Evolutionary conservation across 2,888 invertebrate genomes (phyloP).

Genomic region (Craniophora ligustri): DNA sequence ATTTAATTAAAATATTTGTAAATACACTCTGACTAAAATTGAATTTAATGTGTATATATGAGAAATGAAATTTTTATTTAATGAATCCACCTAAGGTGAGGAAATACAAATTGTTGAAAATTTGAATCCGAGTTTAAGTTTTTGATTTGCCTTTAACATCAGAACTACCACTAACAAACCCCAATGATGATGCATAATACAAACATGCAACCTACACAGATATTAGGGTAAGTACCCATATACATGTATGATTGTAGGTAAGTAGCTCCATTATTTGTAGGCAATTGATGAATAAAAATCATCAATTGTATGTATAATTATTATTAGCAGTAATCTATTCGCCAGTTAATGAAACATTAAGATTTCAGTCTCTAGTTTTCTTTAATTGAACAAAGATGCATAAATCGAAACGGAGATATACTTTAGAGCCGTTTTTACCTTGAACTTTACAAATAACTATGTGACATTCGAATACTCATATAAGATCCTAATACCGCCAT

Average conservation of each 20-base stretch:
- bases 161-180: not conserved
- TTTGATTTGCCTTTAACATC: slow-evolving; percentile 39
- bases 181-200: slow-evolving; percentile 1
- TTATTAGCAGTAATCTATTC: too few relatives aligned
- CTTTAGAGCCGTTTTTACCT: too few relatives aligned
- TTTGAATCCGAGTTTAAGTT: slow-evolving; percentile 67
- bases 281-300: too few relatives aligned
- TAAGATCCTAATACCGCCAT: slow-evolving; percentile 15
- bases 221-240: slow-evolving; percentile 4
- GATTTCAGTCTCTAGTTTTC: too few relatives aligned
- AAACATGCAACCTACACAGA: too few relatives aligned
- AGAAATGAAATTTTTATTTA: slow-evolving; percentile 86
- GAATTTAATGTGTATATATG: slow-evolving; percentile 88
- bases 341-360: too few relatives aligned
- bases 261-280: too few relatives aligned
- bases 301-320: too few relatives aligned
- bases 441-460: too few relatives aligned
- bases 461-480: not conserved
- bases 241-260: too few relatives aligned
- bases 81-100: slow-evolving; percentile 86
- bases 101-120: slow-evolving; percentile 88
- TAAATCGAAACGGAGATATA: too few relatives aligned
- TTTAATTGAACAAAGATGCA: too few relatives aligned
- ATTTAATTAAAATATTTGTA: slow-evolving; percentile 89
- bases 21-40: slow-evolving; percentile 89